phyloP scores from a whole-genome alignment of 2,113 vertebrate genomes.

The Otis tarda region DNA sequence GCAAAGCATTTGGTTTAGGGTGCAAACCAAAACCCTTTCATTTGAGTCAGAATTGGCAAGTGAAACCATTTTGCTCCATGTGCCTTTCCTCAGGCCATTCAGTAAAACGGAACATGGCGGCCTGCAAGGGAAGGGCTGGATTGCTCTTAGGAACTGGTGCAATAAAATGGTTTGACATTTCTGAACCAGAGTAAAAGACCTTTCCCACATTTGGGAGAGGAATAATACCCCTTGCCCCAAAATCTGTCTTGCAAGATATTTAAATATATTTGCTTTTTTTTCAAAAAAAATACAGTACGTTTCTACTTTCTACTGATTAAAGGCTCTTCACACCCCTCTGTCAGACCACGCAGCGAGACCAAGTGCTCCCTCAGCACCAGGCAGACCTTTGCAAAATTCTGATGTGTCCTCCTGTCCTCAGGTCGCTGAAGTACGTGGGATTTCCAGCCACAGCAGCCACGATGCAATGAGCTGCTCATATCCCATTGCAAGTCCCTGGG shows the following conservation, averaged over 20 bases:
- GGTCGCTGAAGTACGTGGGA: neutral
- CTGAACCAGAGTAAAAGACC: neutral
- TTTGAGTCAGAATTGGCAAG: neutral
- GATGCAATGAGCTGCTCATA: neutral
- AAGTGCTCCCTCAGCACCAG: neutral
- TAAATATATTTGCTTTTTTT: neutral
- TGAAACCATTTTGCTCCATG: neutral
- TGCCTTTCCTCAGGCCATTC: neutral
- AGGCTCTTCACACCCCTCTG: neutral
- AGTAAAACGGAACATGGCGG: neutral
- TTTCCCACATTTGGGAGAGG: neutral
- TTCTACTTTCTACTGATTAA: neutral
- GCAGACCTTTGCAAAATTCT: neutral
- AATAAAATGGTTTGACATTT: neutral
- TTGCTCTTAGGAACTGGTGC: neutral
- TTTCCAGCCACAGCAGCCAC: neutral
- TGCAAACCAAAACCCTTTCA: neutral
- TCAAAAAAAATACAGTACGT: neutral
- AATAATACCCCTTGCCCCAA: neutral
- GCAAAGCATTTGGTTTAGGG: neutral
- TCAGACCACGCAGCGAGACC: neutral
- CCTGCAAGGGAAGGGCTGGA: neutral
- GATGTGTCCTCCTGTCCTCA: neutral
- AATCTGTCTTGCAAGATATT: neutral
- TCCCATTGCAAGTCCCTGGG: neutral